Evolutionary conservation across 2,888 invertebrate genomes (phyloP).

Genomic region (Chydorus sphaericus): DNA sequence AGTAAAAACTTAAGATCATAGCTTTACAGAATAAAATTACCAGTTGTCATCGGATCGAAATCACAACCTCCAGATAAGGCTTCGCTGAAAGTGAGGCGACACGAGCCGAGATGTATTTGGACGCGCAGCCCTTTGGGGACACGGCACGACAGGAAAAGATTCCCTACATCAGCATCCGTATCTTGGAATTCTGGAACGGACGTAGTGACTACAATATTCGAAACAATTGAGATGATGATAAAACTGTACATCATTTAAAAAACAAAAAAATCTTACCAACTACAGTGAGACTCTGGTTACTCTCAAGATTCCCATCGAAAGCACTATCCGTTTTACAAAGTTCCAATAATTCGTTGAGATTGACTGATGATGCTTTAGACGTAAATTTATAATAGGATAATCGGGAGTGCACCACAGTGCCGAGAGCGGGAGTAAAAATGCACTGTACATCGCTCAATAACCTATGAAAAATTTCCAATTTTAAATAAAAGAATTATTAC

Average conservation of each 20-base stretch:
- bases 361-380: not conserved
- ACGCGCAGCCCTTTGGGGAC: no score
- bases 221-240: not conserved
- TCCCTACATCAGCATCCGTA: not conserved
- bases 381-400: not conserved
- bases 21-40: not conserved
- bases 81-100: not conserved
- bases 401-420: not conserved
- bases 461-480: no score
- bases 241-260: not conserved
- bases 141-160: not conserved
- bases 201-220: not conserved
- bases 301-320: not conserved
- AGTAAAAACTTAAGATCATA: not conserved
- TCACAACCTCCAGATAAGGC: no score
- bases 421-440: not conserved
- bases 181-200: not conserved
- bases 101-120: not conserved
- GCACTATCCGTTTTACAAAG: not conserved
- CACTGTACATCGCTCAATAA: not conserved
- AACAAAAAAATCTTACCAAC: not conserved
- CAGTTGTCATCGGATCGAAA: not conserved
- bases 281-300: not conserved
- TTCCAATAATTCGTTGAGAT: not conserved
- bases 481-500: not conserved